Evolutionary conservation across 2,797 vertebrate genomes (phyloP), one percentile per base, ranked within the genome.

Genomic region (Syngnathus rostellatus): DNA sequence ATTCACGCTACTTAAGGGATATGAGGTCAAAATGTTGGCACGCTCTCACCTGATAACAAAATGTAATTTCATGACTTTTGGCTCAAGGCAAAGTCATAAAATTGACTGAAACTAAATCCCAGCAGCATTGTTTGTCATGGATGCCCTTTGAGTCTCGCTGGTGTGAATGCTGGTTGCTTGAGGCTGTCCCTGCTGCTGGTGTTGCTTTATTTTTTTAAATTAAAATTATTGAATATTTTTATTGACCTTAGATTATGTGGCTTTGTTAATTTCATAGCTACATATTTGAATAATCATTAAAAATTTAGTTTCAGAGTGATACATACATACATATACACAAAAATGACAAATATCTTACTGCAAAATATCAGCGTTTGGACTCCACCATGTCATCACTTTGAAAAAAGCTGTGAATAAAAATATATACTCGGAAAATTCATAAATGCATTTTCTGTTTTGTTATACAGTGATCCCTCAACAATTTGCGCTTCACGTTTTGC

Each of bases 191-290:
- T 81, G 87, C 77, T 81, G 74, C 77, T 60, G 40, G 2, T 57
- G 38, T 66, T 51, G 25, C 59, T 51, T 68, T 73, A 38, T 64
- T 21, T 54, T 64, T 53, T 64, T 39, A 10, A 72, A 17, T 79
- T 74, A 67, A 75, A 85, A 84, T 88, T 82, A 80, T 78, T 86
- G 79, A 79, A 82, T 85, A 73, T 79, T 86, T 85, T 82, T 6
- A 67, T 80, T 75, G 78, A 68, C 64, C 50, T 73, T 74, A 80
- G 71, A 82, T 77, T 76, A 65, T 62, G 8, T 51, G 50, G 17
- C n/a, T 51, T 7, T 51, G 50, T n/a, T 21, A 21, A 50, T n/a
- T 17, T 50, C 19, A 50, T n/a, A 50, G 6, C 19, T n/a, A 31
- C 31, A 31, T 3, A 50, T 50, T 51, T 51, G 8, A 8, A 46